A percentile compares a stretch with the other conserved stretches of the same genome.
Conservation (phyloP, 2,888 invertebrate genomes). For the Morpho helenor region DNA sequence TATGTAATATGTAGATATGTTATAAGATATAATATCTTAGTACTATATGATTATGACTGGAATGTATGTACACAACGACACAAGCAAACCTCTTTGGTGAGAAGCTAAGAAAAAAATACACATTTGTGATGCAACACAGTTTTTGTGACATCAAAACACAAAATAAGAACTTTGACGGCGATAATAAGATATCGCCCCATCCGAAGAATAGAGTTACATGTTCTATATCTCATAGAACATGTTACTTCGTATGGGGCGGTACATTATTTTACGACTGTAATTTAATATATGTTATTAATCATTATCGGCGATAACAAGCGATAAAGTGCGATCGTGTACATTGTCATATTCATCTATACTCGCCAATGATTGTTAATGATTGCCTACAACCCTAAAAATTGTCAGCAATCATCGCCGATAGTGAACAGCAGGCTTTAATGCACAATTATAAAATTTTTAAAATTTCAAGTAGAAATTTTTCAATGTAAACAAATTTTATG, state of each 20-base stretch:
- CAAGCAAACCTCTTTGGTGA: constrained; percentile 25
- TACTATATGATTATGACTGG: constrained; percentile 18
- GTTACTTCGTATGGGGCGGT: too few species aligned
- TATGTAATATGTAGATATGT: constrained; percentile 15
- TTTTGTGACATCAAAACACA: constrained; percentile 26
- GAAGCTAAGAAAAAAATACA: constrained; percentile 17
- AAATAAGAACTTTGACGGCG: background rate
- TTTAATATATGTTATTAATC: background rate
- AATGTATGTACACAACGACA: constrained; percentile 20
- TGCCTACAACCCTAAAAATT: too few species aligned
- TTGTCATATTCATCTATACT: too few species aligned
- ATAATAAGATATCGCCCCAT: background rate
- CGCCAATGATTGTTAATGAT: too few species aligned
- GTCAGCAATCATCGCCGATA: too few species aligned
- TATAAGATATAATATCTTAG: constrained; percentile 8
- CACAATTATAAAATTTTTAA: too few species aligned
- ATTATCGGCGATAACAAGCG: background rate
- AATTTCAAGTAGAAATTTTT: too few species aligned
- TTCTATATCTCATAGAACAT: too few species aligned
- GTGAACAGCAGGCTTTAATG: too few species aligned
- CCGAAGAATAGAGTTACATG: too few species aligned
- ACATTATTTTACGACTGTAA: background rate
- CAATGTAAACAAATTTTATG: too few species aligned
- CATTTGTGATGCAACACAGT: constrained; percentile 26
- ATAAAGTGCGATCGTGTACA: too few species aligned